Conservation (phyloP, 2,113 vertebrate species). For the Lepisosteus osseus region DNA sequence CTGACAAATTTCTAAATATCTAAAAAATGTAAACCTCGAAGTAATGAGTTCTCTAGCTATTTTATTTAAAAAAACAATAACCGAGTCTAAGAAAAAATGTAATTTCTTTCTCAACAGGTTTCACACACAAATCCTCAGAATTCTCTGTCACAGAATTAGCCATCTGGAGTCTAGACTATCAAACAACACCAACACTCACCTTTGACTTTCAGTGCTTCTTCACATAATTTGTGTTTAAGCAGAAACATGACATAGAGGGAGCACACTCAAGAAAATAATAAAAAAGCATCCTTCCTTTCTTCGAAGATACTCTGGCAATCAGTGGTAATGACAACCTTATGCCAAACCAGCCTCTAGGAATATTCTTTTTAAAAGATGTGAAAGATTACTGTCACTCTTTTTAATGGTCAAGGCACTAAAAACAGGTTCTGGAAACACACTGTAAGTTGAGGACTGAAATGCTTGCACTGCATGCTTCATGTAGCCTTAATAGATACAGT, state of each 20-base stretch:
- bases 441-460: constrained; percentile 56
- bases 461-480: constrained; percentile 56
- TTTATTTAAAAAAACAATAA: no score
- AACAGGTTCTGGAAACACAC: constrained; percentile 71
- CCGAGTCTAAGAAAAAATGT: no score
- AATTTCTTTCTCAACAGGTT: no score
- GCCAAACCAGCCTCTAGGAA: constrained; percentile 53
- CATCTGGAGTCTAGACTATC: not conserved
- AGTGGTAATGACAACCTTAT: constrained; percentile 62
- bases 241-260: constrained; percentile 3
- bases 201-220: not conserved
- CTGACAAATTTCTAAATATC: no score
- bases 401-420: constrained; percentile 64
- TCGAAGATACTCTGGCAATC: constrained; percentile 61
- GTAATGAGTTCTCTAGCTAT: no score
- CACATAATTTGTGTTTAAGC: not conserved
- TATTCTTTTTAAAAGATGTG: constrained; percentile 68
- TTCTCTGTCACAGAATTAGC: not conserved
- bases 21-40: no score
- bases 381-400: constrained; percentile 66
- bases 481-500: constrained; percentile 65
- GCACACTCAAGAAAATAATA: constrained; percentile 45
- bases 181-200: not conserved
- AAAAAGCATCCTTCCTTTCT: constrained; percentile 51
- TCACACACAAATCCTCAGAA: no score